Percentiles rank a stretch among this genome's conserved stretches.
Evolutionary conservation across 2,888 invertebrate species (phyloP).

Genomic region (Agonopterix alstromeriana): DNA sequence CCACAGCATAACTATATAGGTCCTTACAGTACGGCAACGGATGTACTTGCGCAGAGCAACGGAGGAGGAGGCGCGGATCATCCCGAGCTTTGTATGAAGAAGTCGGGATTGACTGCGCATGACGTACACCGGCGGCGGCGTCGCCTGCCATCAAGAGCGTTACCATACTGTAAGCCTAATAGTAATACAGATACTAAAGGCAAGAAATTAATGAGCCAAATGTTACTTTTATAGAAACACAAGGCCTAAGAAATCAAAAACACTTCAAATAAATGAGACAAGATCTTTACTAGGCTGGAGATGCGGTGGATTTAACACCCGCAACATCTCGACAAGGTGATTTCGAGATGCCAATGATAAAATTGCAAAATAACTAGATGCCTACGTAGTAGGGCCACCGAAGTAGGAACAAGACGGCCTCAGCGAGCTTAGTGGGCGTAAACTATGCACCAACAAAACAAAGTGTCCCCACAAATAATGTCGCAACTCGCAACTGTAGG

Average conservation of each 20-base stretch:
- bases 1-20: too few species aligned
- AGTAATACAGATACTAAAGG: too few species aligned
- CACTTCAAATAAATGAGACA: slow-evolving; percentile 34
- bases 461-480: slow-evolving; percentile 24
- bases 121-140: too few species aligned
- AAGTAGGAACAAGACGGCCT: slow-evolving; percentile 43
- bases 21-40: too few species aligned
- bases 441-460: slow-evolving; percentile 32
- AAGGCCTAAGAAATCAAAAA: slow-evolving; percentile 47
- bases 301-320: slow-evolving; percentile 36
- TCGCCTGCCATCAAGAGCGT: too few species aligned
- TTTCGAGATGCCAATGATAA: slow-evolving; percentile 17
- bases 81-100: too few species aligned
- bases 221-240: slow-evolving; percentile 10
- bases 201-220: too few species aligned
- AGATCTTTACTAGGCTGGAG: slow-evolving; percentile 13
- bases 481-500: slow-evolving; percentile 16
- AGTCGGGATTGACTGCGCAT: too few species aligned
- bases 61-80: too few species aligned
- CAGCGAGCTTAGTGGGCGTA: slow-evolving; percentile 56
- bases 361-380: slow-evolving; percentile 44
- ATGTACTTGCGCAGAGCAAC: too few species aligned
- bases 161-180: too few species aligned
- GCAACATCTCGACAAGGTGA: slow-evolving; percentile 38
- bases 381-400: slow-evolving; percentile 40